Conservation (phyloP, 2,113 vertebrate genomes). For the rat (Rattus norvegicus) region GRCr8 NC_086027.1:73122001-73122500, state of each 20-base stretch:
- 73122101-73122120: not conserved
- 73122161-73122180: constrained; percentile 4
- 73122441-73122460: not conserved
- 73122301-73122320: not conserved
- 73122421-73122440: not conserved
- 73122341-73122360: not conserved
- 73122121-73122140: not conserved
- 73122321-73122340: not conserved
- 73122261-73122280: not conserved
- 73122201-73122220: not conserved
- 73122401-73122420: not conserved
- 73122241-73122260: not conserved
- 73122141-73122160: no score
- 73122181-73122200: not conserved
- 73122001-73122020: not conserved
- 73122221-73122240: not conserved
- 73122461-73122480: not conserved
- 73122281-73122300: not conserved
- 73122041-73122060: not conserved
- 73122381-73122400: not conserved
- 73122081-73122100: not conserved
- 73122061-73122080: not conserved
- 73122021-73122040: not conserved
- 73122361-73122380: not conserved
- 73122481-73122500: not conserved